phyloP scores from a whole-genome alignment of 2,797 vertebrate genomes.

The Schizopygopsis malacanthus region DNA sequence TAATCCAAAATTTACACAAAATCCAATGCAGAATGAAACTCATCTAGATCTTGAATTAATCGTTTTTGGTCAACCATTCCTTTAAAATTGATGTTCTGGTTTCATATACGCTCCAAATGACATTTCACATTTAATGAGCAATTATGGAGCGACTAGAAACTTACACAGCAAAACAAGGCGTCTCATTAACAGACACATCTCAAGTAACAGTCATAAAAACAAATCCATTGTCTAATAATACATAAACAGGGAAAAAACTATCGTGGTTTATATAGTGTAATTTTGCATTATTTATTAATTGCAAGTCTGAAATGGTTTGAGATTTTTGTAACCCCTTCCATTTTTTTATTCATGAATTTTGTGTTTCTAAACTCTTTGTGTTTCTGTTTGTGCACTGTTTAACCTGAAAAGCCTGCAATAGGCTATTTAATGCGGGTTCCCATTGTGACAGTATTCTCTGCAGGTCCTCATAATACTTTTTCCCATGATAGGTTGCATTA shows the following conservation, averaged over 20 bases:
- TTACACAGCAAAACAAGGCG: background rate
- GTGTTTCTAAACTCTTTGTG: background rate
- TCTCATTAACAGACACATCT: slow-evolving; percentile 7
- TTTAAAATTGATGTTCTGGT: background rate
- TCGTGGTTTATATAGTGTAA: background rate
- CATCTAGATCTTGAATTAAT: background rate
- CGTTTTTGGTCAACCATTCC: background rate
- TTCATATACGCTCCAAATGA: background rate
- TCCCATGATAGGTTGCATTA: background rate
- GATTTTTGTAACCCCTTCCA: background rate
- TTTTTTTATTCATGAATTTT: background rate
- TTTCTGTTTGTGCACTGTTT: background rate
- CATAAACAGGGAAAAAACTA: background rate
- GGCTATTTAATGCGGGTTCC: background rate
- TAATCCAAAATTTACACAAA: background rate
- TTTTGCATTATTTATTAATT: background rate
- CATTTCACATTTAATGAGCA: slow-evolving; percentile 18
- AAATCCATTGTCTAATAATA: background rate
- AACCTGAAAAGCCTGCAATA: background rate
- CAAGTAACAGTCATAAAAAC: background rate
- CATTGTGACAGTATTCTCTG: background rate
- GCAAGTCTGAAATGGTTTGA: background rate
- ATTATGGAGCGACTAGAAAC: background rate
- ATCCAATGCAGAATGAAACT: background rate
- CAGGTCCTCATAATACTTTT: background rate